These are phyloP conservation scores for Colius striatus DNA, from an alignment of 2,113 vertebrate species.

Conservation along the genomic window DNA sequence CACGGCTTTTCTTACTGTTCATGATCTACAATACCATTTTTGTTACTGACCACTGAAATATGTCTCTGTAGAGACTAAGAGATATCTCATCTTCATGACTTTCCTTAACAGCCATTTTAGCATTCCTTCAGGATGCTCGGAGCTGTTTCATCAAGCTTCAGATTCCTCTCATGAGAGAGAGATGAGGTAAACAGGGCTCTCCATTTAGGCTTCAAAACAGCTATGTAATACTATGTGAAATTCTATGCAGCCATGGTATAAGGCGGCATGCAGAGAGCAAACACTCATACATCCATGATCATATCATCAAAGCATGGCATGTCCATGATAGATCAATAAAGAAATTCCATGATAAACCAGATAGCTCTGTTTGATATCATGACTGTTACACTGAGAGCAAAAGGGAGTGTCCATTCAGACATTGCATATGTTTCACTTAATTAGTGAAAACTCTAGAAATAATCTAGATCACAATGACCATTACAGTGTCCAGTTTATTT, in stretches of 20 bases:
- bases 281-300: conserved; percentile 68
- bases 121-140: conserved; percentile 60
- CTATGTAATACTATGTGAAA: conserved; percentile 65
- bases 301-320: conserved; percentile 72
- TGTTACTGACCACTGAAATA: neutral
- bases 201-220: conserved; percentile 56
- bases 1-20: neutral
- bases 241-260: conserved; percentile 49
- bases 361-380: neutral
- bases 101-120: conserved; percentile 48
- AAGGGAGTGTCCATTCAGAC: neutral
- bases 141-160: conserved; percentile 52
- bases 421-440: neutral
- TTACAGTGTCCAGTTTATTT: neutral
- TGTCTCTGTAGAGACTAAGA: neutral
- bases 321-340: conserved; percentile 47
- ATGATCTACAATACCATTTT: neutral
- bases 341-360: neutral
- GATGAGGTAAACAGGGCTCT: conserved; percentile 79
- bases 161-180: conserved; percentile 73
- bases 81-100: conserved; percentile 35
- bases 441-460: neutral
- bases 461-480: neutral
- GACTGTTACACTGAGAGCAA: neutral
- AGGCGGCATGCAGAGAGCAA: conserved; percentile 68